Conservation (phyloP, 2,888 invertebrate species). For the Galeopsomyia nigrocyanea region DNA sequence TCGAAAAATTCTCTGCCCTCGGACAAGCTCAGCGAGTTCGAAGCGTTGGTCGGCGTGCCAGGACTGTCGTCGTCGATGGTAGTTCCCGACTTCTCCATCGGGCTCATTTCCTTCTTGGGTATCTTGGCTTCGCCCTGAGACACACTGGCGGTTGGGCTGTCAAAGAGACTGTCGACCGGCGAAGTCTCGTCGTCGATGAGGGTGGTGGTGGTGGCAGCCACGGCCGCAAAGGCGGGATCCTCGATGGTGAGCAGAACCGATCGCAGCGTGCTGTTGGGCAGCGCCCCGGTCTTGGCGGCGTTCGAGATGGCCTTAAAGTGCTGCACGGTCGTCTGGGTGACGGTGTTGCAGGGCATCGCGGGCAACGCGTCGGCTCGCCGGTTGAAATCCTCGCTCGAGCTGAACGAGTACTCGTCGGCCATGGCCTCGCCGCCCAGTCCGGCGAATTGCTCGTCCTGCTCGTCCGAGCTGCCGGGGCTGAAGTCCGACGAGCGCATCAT, state of each 20-base stretch:
- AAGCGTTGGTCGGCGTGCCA: conserved; percentile 83
- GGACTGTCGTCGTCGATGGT: conserved; percentile 71
- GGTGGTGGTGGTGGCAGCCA: conserved; percentile 77
- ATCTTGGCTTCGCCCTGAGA: conserved; percentile 66
- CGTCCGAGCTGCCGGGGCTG: conserved; percentile 71
- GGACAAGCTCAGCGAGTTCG: conserved; percentile 84
- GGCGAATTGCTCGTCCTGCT: conserved; percentile 70
- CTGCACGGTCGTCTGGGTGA: conserved; percentile 52
- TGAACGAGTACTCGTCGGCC: conserved; percentile 68
- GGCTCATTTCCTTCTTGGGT: conserved; percentile 59
- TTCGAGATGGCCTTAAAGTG: conserved; percentile 58
- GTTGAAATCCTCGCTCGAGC: conserved; percentile 71
- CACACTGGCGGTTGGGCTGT: conserved; percentile 74
- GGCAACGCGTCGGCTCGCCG: conserved; percentile 29
- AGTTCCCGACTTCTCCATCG: conserved; percentile 67
- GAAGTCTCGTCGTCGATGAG: conserved; percentile 87
- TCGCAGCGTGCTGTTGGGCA: conserved; percentile 63
- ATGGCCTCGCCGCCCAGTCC: conserved; percentile 77
- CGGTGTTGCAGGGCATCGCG: conserved; percentile 39
- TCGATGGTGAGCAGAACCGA: conserved; percentile 77
- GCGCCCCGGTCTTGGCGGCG: conserved; percentile 55
- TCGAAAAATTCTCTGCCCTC: conserved; percentile 88
- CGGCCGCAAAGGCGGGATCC: conserved; percentile 82
- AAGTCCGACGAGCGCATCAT: conserved; percentile 61
- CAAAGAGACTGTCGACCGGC: conserved; percentile 84